Percentiles rank a stretch among this genome's conserved stretches.
These are phyloP conservation scores for Lontra canadensis DNA, from an alignment of 2,113 vertebrate species.

Conservation along the genomic window DNA sequence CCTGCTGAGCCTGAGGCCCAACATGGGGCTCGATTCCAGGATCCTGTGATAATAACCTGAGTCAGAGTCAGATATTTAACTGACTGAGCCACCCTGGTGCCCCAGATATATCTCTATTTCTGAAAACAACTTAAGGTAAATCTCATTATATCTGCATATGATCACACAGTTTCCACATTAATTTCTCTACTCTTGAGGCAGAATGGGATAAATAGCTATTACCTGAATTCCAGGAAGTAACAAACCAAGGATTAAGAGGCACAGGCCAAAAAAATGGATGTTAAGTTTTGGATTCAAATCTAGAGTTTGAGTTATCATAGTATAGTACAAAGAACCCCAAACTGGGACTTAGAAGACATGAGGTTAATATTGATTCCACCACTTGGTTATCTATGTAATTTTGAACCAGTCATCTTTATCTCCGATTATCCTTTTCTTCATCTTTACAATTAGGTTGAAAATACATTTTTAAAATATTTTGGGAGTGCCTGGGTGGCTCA, in stretches of 20 bases:
- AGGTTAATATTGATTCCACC: not conserved
- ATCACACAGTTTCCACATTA: slow-evolving; percentile 5
- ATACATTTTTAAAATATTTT: not conserved
- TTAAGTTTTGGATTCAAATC: slow-evolving; percentile 11
- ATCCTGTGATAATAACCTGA: not conserved
- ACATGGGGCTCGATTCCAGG: not conserved
- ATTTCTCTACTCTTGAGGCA: not conserved
- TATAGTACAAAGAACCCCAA: not conserved
- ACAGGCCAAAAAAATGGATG: not conserved
- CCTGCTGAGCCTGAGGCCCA: not conserved
- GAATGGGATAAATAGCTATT: not conserved
- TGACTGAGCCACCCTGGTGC: not conserved
- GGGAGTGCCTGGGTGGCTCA: too few relatives aligned
- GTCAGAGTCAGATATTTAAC: not conserved
- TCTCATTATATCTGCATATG: not conserved
- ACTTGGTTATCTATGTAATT: not conserved
- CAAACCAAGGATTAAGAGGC: not conserved
- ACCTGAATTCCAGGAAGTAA: slow-evolving; percentile 17
- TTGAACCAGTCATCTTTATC: not conserved
- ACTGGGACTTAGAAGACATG: not conserved
- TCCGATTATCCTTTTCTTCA: not conserved
- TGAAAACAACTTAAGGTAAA: slow-evolving; percentile 10
- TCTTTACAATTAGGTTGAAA: not conserved
- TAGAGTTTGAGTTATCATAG: not conserved
- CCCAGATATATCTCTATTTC: not conserved